phyloP scores from a whole-genome alignment of 2,888 invertebrate species.

The Chymomyza procnemis region DNA sequence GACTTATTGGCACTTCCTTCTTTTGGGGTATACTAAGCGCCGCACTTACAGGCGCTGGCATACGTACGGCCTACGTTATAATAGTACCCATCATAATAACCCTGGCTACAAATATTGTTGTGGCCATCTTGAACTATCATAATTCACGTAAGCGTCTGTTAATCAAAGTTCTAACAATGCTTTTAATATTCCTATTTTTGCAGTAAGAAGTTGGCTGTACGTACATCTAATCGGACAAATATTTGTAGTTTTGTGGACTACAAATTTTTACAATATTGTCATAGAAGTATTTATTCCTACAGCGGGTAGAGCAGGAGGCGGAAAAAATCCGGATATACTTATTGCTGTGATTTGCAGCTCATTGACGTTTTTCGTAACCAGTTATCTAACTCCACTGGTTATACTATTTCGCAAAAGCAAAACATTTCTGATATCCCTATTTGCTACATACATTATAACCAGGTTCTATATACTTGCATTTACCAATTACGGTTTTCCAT shows the following conservation, averaged over 20 bases:
- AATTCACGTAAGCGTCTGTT: conserved; percentile 59
- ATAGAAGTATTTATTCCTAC: conserved; percentile 77
- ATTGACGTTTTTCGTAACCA: conserved; percentile 76
- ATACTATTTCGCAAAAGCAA: conserved; percentile 64
- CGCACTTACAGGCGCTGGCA: conserved; percentile 62
- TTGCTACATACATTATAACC: conserved; percentile 62
- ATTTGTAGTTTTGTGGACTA: conserved; percentile 65
- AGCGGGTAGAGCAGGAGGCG: conserved; percentile 78
- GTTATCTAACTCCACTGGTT: conserved; percentile 74
- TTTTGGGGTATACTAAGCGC: conserved; percentile 66
- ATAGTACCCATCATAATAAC: conserved; percentile 61
- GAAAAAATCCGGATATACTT: conserved; percentile 79
- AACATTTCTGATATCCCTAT: conserved; percentile 56
- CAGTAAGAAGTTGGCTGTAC: conserved; percentile 69
- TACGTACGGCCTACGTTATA: conserved; percentile 64
- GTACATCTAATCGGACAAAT: conserved; percentile 66
- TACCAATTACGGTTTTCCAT: conserved; percentile 80
- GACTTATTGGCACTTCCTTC: conserved; percentile 65
- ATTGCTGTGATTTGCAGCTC: conserved; percentile 76
- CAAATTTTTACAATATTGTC: conserved; percentile 64
- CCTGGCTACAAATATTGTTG: conserved; percentile 54
- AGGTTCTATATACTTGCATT: conserved; percentile 70
- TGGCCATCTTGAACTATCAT: conserved; percentile 55
- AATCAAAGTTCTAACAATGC: neutral
- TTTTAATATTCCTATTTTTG: conserved; percentile 1